Percentiles rank a stretch among this genome's conserved stretches.
These are phyloP conservation scores for Tetramorium parvispinum DNA, from an alignment of 1,140 invertebrate species.

Conservation along the genomic window DNA sequence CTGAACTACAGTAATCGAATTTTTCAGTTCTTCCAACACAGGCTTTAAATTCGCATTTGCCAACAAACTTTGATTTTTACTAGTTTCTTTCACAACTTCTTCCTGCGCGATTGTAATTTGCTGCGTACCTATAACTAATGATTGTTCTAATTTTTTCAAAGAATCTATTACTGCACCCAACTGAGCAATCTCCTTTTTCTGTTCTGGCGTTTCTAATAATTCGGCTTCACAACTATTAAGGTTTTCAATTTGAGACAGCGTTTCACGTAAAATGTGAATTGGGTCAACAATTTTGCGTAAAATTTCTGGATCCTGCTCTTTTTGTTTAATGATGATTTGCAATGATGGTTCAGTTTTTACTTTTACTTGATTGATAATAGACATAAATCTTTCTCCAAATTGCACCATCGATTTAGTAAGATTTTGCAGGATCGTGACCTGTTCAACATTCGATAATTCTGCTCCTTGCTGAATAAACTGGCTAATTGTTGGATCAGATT, in stretches of 20 bases:
- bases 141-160: slow-evolving; percentile 75
- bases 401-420: slow-evolving; percentile 53
- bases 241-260: slow-evolving; percentile 53
- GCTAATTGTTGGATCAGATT: slow-evolving; percentile 7
- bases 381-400: slow-evolving; percentile 39
- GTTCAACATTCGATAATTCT: background rate
- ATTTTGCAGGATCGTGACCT: slow-evolving; percentile 9
- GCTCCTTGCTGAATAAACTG: background rate
- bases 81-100: slow-evolving; percentile 2
- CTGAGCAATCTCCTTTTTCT: slow-evolving; percentile 16
- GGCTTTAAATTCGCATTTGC: slow-evolving; percentile 53
- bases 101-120: background rate
- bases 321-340: slow-evolving; percentile 12
- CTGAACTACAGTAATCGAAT: slow-evolving; percentile 56
- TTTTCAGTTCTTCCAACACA: slow-evolving; percentile 54
- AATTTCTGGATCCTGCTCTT: slow-evolving; percentile 24
- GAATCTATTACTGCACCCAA: slow-evolving; percentile 57
- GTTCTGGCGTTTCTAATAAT: slow-evolving; percentile 11
- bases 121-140: slow-evolving; percentile 15
- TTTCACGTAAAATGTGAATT: slow-evolving; percentile 52
- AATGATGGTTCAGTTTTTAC: background rate
- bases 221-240: slow-evolving; percentile 8
- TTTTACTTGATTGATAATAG: slow-evolving; percentile 8
- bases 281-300: slow-evolving; percentile 55
- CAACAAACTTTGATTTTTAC: slow-evolving; percentile 1